Base-by-base conservation (phyloP, 2,797 vertebrate genomes). In the Sus cebifrons region DNA sequence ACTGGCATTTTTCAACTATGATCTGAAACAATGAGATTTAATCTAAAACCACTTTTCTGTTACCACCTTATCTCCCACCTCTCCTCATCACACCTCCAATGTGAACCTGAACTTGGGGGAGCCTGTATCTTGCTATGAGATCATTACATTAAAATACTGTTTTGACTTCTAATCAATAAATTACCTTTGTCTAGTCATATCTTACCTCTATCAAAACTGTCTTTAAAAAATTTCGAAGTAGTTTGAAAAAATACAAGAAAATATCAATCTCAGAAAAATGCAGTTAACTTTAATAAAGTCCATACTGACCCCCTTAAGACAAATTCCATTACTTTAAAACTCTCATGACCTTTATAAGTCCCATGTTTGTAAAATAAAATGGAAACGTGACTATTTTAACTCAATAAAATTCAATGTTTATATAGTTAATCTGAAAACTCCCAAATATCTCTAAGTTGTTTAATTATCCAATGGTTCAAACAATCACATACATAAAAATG, bases 161-260 rank as follows among this genome's bases (percentile, higher is more conserved):
- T 85, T 86, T 94, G 27, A 70, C 54, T 89, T 56, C 56, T 77
- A 92, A 74, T 56, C 17, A 94, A n/a, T 23, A 64, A 95, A 36
- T 54, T 62, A 65, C n/a, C 64, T 89, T 75, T 56, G 54, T 52
- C 70, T 49, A 62, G 67, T 87, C 83, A 32, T 36, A 82, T 60
- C 56, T 73, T 71, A 83, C 17, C 36, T 83, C 36, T 67, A 88
- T 27, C 56, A 23, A 84, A 87, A 77, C 16, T 90, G 8, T 44
- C 89, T 89, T 82, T 75, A 32, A 64, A 79, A 79, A 44, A 44
- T 20, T 25, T n/a, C 40, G 0, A 58, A 54, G 29, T 68, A 78
- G 70, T 20, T 65, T 77, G 15, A 75, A 93, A 94, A 94, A 85
- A 95, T 14, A 32, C 7, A 89, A 93, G 82, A 86, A 96, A 78